Percentiles rank a stretch among this genome's conserved stretches.
Evolutionary conservation across 2,888 invertebrate genomes (phyloP).

Genomic region (Dryadula phaetusa): DNA sequence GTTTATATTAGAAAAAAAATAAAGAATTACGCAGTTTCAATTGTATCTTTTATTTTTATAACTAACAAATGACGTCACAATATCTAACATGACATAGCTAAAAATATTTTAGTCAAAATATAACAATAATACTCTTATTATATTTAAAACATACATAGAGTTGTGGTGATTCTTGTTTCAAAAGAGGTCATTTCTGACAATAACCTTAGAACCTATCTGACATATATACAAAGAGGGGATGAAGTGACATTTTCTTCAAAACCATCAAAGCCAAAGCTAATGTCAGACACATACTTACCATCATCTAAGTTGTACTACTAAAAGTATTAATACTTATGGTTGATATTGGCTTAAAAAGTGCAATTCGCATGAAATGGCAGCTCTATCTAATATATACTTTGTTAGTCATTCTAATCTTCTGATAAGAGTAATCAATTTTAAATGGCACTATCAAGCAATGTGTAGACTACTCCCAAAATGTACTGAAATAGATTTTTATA

Average conservation of each 20-base stretch:
- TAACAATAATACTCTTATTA: neutral
- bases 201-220: neutral
- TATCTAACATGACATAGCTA: neutral
- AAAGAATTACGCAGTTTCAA: no score
- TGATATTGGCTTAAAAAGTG: neutral
- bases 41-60: neutral
- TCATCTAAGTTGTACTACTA: neutral
- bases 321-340: neutral
- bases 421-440: constrained; percentile 22
- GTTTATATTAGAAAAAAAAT: no score
- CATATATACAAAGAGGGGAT: neutral
- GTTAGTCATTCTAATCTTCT: constrained; percentile 1
- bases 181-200: neutral
- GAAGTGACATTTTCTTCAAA: neutral
- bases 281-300: neutral
- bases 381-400: neutral
- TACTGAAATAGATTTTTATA: neutral
- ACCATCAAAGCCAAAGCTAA: neutral
- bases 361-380: constrained; percentile 3
- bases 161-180: no score
- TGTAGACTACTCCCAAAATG: neutral
- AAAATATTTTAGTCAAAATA: neutral
- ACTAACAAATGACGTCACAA: neutral
- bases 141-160: no score
- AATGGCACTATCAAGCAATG: constrained; percentile 13